Base-by-base conservation (phyloP, 2,113 vertebrate genomes). In the Epinephelus cyanopodus region DNA sequence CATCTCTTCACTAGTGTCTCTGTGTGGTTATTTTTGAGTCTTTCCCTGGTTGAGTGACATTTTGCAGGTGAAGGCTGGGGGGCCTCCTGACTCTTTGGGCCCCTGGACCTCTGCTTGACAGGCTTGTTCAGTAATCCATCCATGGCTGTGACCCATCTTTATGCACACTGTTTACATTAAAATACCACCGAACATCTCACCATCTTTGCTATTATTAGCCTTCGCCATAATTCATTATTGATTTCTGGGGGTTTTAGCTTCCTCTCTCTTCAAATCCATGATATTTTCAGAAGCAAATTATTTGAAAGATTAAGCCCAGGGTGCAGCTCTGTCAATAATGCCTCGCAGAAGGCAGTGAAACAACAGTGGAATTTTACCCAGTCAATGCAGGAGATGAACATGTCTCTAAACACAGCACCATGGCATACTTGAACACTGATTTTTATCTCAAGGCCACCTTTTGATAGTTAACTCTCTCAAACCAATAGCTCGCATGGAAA, bases 241-340 rank as follows among this genome's bases (percentile, higher is more conserved):
- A 93, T 92, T 89, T 81, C 5, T 1, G 21, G 19, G 39, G 54
- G 52, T 47, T 65, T 79, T 82, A 85, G 75, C 70, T 84, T 80
- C 69, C 72, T 84, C 74, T 87, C 71, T 68, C 58, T 70, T 90
- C 45, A 89, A 92, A 92, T 89, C 78, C 48, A 82, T 89, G 84
- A 89, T 83, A 94, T 93, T 91, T 92, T 85, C 79, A 85, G 70
- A 67, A 62, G 66, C 88, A 87, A 85, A 84, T 84, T n/a, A 86
- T 85, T 90, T 85, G 71, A 90, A 83, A 89, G 78, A 92, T 90
- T 82, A 93, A 87, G 68, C 71, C 69, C 61, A 39, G 10, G 61
- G 78, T 66, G 61, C 64, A 85, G 67, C 77, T 80, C 52, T 18
- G 61, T 92, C 82, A n/a, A 83, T 91, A 92, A 82, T 19, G 57